These are phyloP conservation scores for Temnothorax ravouxi DNA, from an alignment of 2,888 invertebrate species.

Conservation along the genomic window DNA sequence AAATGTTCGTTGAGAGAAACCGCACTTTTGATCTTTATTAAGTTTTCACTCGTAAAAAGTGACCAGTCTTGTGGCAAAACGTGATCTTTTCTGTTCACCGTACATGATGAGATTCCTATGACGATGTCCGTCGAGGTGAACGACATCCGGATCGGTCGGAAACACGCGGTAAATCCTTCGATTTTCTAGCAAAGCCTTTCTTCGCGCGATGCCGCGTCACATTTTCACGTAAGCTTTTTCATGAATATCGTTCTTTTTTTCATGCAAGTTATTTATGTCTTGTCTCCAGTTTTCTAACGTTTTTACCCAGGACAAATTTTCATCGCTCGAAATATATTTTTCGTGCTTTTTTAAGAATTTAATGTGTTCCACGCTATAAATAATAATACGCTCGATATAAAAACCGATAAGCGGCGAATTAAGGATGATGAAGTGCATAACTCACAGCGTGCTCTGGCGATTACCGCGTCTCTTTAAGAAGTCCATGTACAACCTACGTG, in stretches of 20 bases:
- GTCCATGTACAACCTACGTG: background rate
- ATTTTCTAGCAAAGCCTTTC: constrained; percentile 52
- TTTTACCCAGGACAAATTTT: background rate
- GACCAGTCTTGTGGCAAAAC: constrained; percentile 15
- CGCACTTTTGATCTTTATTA: constrained; percentile 26
- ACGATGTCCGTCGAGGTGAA: constrained; percentile 48
- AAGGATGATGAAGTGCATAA: constrained; percentile 51
- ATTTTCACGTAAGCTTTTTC: constrained; percentile 46
- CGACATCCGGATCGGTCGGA: constrained; percentile 55
- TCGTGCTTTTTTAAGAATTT: constrained; percentile 51
- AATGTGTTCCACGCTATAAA: constrained; percentile 38
- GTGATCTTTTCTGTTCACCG: constrained; percentile 17
- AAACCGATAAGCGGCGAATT: constrained; percentile 61
- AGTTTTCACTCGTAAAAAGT: constrained; percentile 15
- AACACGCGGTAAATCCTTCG: constrained; percentile 60
- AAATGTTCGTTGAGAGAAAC: background rate
- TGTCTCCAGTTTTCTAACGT: background rate
- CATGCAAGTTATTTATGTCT: background rate
- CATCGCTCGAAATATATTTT: background rate
- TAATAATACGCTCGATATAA: constrained; percentile 50
- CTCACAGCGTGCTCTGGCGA: constrained; percentile 10
- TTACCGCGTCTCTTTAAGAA: background rate
- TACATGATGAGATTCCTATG: constrained; percentile 26
- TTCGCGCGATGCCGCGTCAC: constrained; percentile 39
- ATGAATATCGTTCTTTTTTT: constrained; percentile 45